Evolutionary conservation across 1,140 invertebrate species (phyloP).

Genomic region (Lasioglossum albipes): DNA sequence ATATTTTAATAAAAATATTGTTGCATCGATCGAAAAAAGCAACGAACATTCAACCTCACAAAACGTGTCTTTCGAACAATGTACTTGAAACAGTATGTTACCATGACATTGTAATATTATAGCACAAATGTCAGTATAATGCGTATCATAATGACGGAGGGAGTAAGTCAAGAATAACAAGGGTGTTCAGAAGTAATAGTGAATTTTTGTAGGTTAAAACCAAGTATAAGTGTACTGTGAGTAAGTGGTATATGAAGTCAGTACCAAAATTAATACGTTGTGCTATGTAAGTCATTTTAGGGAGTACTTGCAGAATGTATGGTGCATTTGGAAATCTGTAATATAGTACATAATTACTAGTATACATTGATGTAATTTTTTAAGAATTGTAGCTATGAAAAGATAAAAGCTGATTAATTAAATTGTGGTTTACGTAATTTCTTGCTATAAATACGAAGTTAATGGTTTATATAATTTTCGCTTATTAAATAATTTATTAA

Average conservation of each 20-base stretch:
- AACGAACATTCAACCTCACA: conserved; percentile 71
- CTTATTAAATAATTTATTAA: conserved; percentile 70
- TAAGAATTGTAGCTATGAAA: conserved; percentile 51
- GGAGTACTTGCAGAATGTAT: conserved; percentile 44
- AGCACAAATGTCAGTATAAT: conserved; percentile 61
- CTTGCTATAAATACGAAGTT: conserved; percentile 30
- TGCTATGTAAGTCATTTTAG: conserved; percentile 44
- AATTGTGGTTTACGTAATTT: conserved; percentile 52
- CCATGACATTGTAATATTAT: conserved; percentile 56
- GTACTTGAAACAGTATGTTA: conserved; percentile 67
- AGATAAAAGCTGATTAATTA: conserved; percentile 50
- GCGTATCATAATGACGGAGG: conserved; percentile 45
- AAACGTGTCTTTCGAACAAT: conserved; percentile 76
- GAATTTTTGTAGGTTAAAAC: conserved; percentile 45
- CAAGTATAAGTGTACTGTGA: conserved; percentile 45
- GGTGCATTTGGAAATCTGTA: conserved; percentile 55
- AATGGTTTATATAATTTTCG: conserved; percentile 59
- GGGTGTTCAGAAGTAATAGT: conserved; percentile 58
- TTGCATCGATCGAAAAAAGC: conserved; percentile 63
- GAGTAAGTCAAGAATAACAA: conserved; percentile 46
- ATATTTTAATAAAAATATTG: conserved; percentile 73
- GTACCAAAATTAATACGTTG: conserved; percentile 38
- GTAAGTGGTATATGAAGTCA: conserved; percentile 41
- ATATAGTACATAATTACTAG: conserved; percentile 49
- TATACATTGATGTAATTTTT: conserved; percentile 58